These are phyloP conservation scores for Pseudomyrmex dendroicus DNA, from an alignment of 1,140 invertebrate genomes.

Conservation along the genomic window DNA sequence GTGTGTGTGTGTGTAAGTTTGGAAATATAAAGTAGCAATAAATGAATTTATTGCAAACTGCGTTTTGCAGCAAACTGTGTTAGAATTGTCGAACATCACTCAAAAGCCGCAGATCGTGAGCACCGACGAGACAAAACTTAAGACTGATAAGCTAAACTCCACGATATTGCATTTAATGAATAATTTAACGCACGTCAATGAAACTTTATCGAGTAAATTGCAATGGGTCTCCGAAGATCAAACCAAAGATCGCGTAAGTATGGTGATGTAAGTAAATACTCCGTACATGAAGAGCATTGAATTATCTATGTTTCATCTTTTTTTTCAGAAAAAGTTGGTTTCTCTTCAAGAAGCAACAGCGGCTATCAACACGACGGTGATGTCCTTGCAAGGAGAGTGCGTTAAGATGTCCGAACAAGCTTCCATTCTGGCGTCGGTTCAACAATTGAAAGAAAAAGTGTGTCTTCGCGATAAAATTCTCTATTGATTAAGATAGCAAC, in stretches of 20 bases:
- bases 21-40: not conserved
- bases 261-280: slow-evolving; percentile 16
- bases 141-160: slow-evolving; percentile 80
- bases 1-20: not conserved
- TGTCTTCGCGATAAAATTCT: not conserved
- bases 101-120: slow-evolving; percentile 76
- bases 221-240: slow-evolving; percentile 84
- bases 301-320: not conserved
- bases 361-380: slow-evolving; percentile 81
- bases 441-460: slow-evolving; percentile 77
- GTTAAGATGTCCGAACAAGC: slow-evolving; percentile 74
- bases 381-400: slow-evolving; percentile 80
- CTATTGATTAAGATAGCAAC: not conserved
- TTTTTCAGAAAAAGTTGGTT: slow-evolving; percentile 79
- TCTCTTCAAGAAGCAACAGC: slow-evolving; percentile 79
- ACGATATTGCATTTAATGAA: slow-evolving; percentile 78
- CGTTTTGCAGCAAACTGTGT: slow-evolving; percentile 74
- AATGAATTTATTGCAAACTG: slow-evolving; percentile 27
- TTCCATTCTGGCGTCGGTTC: slow-evolving; percentile 67
- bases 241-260: slow-evolving; percentile 83
- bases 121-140: slow-evolving; percentile 81
- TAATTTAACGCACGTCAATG: slow-evolving; percentile 83
- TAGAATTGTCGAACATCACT: slow-evolving; percentile 75
- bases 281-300: not conserved
- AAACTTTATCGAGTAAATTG: slow-evolving; percentile 82